These are phyloP conservation scores for Ranitomeya imitator DNA, from an alignment of 2,113 vertebrate genomes.

Conservation along the genomic window DNA sequence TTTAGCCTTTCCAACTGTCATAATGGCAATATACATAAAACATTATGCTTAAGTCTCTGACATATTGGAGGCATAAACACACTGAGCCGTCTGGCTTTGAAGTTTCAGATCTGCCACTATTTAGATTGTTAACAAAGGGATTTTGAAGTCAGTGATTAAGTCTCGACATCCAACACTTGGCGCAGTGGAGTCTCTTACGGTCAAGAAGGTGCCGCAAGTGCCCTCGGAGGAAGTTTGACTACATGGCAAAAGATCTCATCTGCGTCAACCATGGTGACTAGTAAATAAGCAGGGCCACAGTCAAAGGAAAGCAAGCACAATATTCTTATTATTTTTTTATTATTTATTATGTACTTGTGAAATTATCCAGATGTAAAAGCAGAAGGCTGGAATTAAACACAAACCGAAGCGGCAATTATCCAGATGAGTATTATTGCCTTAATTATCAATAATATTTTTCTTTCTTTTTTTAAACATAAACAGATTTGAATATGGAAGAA, in stretches of 20 bases:
- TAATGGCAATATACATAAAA: conserved; percentile 76
- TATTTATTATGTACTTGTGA: not conserved
- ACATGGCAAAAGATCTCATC: not conserved
- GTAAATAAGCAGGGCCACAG: not conserved
- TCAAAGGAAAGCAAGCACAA: no score
- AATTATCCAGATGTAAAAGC: not conserved
- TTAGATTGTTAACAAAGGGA: conserved; percentile 60
- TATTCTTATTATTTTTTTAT: not conserved
- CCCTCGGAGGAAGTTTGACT: not conserved
- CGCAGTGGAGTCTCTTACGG: conserved; percentile 16
- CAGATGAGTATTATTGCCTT: not conserved
- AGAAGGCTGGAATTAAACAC: not conserved
- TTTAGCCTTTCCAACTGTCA: conserved; percentile 75
- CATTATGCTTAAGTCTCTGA: conserved; percentile 74
- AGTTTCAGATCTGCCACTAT: conserved; percentile 63
- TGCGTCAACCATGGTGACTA: not conserved
- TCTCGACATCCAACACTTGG: conserved; percentile 31
- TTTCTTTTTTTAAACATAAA: not conserved
- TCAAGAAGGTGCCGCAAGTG: conserved; percentile 2
- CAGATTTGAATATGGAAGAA: no score
- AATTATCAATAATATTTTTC: not conserved
- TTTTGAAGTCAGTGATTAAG: conserved; percentile 52
- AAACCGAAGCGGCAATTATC: not conserved
- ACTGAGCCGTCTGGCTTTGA: conserved; percentile 70
- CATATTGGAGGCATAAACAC: conserved; percentile 73